Conservation (phyloP, 2,113 vertebrate species). For the Myotis yumanensis region DNA sequence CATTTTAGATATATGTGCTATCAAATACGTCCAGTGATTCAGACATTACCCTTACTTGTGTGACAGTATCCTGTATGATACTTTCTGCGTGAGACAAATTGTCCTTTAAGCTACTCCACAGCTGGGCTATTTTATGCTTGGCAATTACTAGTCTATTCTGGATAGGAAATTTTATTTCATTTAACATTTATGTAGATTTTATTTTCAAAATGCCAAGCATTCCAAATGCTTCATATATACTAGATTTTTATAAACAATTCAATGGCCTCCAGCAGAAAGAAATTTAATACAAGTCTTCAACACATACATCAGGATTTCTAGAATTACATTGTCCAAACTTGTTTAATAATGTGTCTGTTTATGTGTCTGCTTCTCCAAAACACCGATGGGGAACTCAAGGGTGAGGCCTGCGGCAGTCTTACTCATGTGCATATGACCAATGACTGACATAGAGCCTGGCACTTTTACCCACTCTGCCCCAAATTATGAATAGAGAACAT, state of each 20-base stretch:
- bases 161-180: slow-evolving; percentile 41
- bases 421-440: not conserved
- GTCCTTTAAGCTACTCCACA: slow-evolving; percentile 16
- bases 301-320: not conserved
- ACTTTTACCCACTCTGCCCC: not conserved
- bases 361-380: not conserved
- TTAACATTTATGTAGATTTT: slow-evolving; percentile 57
- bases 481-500: not conserved
- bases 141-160: slow-evolving; percentile 24
- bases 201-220: slow-evolving; percentile 55
- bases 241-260: slow-evolving; percentile 19
- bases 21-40: slow-evolving; percentile 12
- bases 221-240: slow-evolving; percentile 8
- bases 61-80: not conserved
- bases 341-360: not conserved
- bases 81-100: slow-evolving; percentile 3
- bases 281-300: not conserved
- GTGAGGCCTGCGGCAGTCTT: not conserved
- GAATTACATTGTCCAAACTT: not conserved
- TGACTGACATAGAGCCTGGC: not conserved
- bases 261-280: slow-evolving; percentile 1
- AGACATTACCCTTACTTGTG: not conserved
- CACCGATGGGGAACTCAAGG: not conserved
- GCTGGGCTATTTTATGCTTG: not conserved
- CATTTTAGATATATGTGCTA: not conserved